Conservation (phyloP, 2,113 vertebrate species). For the Fulmarus glacialis region DNA sequence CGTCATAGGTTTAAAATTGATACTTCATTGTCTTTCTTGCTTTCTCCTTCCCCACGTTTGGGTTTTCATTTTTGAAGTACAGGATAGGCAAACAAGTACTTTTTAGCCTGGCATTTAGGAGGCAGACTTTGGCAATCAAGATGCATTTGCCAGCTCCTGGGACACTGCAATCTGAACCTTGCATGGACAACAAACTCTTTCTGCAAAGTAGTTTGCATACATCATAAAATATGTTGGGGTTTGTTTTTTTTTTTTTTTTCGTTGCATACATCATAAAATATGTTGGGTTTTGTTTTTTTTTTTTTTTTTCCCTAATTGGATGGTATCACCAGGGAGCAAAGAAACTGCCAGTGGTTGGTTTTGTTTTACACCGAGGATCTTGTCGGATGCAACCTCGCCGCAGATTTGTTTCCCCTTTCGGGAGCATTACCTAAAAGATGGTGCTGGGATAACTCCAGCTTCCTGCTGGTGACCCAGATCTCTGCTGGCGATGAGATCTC, state of each 20-base stretch:
- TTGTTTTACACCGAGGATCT: neutral
- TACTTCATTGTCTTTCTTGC: neutral
- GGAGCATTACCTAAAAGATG: neutral
- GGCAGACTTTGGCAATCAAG: neutral
- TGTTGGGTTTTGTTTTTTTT: too few species aligned
- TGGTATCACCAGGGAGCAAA: neutral
- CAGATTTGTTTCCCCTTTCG: neutral
- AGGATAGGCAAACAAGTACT: neutral
- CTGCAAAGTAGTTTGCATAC: neutral
- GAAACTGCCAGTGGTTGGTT: neutral
- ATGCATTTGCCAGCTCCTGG: neutral
- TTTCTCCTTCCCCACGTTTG: neutral
- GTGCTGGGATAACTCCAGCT: neutral
- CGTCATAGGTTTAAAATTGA: neutral
- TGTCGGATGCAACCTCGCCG: neutral
- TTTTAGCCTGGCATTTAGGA: neutral
- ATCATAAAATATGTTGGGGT: accelerated
- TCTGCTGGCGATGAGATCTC: neutral
- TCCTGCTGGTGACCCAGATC: conserved; percentile 37
- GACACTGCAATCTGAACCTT: neutral
- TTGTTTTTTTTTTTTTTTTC: neutral
- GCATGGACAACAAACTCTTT: neutral
- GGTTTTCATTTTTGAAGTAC: neutral
- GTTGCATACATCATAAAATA: accelerated
- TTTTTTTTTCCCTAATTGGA: neutral